Percentiles rank a stretch among this genome's conserved stretches.
These are phyloP conservation scores for Epizoanthus scotinus DNA, from an alignment of 92 coral and sea anemone species.

Conservation along the genomic window DNA sequence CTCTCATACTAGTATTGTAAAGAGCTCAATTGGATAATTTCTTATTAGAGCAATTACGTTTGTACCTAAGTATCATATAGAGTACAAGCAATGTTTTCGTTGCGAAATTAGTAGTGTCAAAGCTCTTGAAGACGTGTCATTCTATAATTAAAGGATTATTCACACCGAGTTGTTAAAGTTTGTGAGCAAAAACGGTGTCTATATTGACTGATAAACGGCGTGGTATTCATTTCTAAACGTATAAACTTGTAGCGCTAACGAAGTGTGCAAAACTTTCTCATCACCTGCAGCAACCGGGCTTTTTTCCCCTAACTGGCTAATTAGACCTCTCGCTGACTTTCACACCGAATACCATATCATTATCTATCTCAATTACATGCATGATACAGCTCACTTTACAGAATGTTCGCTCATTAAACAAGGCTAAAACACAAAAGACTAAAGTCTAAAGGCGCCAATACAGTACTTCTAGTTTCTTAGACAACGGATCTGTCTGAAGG, in stretches of 20 bases:
- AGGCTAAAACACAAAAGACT: slow-evolving; percentile 15
- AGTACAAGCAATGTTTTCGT: slow-evolving; percentile 10
- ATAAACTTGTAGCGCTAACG: slow-evolving; percentile 22
- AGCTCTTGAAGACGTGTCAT: slow-evolving; percentile 1
- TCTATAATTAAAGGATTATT: neutral
- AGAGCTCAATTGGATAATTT: neutral
- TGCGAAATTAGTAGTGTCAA: neutral
- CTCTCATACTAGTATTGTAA: neutral
- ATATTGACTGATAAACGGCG: slow-evolving; percentile 20
- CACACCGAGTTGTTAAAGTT: neutral
- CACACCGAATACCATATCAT: slow-evolving; percentile 3
- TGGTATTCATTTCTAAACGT: slow-evolving; percentile 6
- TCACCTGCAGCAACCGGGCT: slow-evolving; percentile 24
- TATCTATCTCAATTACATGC: slow-evolving; percentile 14
- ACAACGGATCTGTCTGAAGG: neutral
- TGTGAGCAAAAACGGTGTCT: slow-evolving; percentile 24
- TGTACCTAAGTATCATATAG: slow-evolving; percentile 2
- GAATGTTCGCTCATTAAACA: slow-evolving; percentile 24
- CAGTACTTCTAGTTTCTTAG: neutral
- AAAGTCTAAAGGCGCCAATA: neutral
- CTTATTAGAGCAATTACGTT: slow-evolving; percentile 23
- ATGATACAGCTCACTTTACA: slow-evolving; percentile 10
- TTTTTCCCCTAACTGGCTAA: slow-evolving; percentile 10
- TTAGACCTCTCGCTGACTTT: slow-evolving; percentile 32
- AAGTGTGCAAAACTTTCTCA: slow-evolving; percentile 4